Base-by-base conservation (phyloP, 1,140 invertebrate species). In the Drosophila nannoptera region DNA sequence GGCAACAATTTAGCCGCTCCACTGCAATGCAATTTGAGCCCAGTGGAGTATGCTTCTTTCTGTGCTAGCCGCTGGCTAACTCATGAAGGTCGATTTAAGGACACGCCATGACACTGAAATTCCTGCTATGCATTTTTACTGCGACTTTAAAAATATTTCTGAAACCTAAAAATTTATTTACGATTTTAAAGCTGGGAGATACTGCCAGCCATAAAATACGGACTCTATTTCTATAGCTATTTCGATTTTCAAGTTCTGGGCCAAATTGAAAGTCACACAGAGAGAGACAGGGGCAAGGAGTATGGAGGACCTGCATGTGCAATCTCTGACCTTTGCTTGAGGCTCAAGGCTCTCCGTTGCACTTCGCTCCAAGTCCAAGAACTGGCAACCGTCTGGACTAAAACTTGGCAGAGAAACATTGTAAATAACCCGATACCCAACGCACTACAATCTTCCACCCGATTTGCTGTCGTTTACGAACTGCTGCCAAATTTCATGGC, bases 401-500 rank as follows among this genome's bases (percentile, higher is more conserved):
- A 52, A 45, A 49, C 43, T 52, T 43, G 33, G 32, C 40, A 43
- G 59, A 22, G 38, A 38, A n/a, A 22, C 22, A 38, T 76, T 80
- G 69, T 76, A 77, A 86, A 80, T 83, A 76, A 35, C 16, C 86
- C 66, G 81, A 74, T 59, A 22, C 67, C 67, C 61, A 73, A 77
- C 77, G 81, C 81, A 80, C 63, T 54, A 71, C 74, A 86, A 73
- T 86, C 82, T 86, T 86, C 82, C 82, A 72, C 56, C 87, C 81
- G 81, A 86, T 86, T 86, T 86, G 74, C 63, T 74, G 40, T 67
- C 67, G 36, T 48, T 73, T 58, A 49, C 73, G 65, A 48, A 61
- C 54, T 66, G 60, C 59, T 73, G 81, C 69, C 75, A 75, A 80
- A 84, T 67, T 49, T 40, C 11, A 33, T 42, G 8, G 36, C 46